These are phyloP conservation scores for Aleiodes testaceus DNA, from an alignment of 2,888 invertebrate genomes.

Conservation along the genomic window DNA sequence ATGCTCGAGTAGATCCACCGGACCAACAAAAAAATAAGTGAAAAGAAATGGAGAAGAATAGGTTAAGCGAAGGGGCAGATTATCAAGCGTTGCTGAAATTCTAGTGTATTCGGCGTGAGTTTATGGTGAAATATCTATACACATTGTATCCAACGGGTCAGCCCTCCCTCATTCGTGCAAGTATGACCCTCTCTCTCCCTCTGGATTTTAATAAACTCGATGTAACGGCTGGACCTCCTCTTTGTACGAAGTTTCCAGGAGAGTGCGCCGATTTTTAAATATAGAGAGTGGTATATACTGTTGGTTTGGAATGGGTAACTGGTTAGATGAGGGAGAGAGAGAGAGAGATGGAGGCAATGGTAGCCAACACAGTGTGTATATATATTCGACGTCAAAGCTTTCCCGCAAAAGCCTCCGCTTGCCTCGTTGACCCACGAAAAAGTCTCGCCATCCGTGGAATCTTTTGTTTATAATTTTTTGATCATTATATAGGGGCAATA, in stretches of 20 bases:
- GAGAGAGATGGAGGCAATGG: conserved; percentile 39
- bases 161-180: conserved; percentile 18
- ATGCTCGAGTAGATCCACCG: neutral
- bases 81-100: conserved; percentile 21
- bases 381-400: conserved; percentile 66
- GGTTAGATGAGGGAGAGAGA: conserved; percentile 15
- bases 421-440: conserved; percentile 72
- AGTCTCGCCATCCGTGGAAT: conserved; percentile 72
- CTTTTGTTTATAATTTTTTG: conserved; percentile 73
- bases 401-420: conserved; percentile 64
- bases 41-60: neutral
- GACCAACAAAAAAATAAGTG: neutral
- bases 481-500: conserved; percentile 65
- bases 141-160: conserved; percentile 13
- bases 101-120: conserved; percentile 27
- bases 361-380: conserved; percentile 52
- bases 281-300: conserved; percentile 60
- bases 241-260: conserved; percentile 71
- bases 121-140: neutral
- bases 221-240: conserved; percentile 69
- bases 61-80: conserved; percentile 9
- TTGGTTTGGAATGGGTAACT: conserved; percentile 62
- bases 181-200: conserved; percentile 30
- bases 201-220: conserved; percentile 71
- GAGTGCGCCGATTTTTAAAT: conserved; percentile 72